These are phyloP conservation scores for Heliothis subflexa DNA, from an alignment of 1,140 invertebrate genomes.

Conservation along the genomic window DNA sequence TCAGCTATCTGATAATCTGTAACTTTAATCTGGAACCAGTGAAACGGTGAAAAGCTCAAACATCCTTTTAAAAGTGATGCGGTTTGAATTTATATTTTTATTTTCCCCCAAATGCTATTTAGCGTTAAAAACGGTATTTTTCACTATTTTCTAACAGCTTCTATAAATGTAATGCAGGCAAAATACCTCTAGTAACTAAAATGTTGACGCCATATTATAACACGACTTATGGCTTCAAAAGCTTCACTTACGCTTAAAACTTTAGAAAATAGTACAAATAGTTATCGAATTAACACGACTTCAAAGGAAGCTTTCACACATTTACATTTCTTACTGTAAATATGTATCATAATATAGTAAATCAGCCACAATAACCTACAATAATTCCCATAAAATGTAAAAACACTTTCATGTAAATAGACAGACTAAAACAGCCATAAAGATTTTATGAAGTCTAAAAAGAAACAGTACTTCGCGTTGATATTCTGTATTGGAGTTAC, in stretches of 20 bases:
- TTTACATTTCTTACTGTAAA: neutral
- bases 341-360: neutral
- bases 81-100: no score
- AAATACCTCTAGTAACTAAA: neutral
- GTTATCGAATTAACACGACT: neutral
- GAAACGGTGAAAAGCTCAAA: no score
- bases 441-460: slow-evolving; percentile 13
- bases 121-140: no score
- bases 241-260: neutral
- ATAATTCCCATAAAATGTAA: slow-evolving; percentile 4
- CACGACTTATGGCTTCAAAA: neutral
- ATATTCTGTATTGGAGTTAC: neutral
- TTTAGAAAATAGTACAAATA: neutral
- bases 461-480: neutral
- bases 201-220: neutral
- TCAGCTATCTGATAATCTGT: no score
- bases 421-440: slow-evolving; percentile 22
- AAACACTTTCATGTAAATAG: neutral
- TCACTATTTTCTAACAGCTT: no score
- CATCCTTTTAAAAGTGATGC: no score
- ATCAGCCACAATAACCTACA: neutral
- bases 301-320: neutral
- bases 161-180: no score
- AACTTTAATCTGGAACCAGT: no score
- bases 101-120: no score